These are phyloP conservation scores for Chromoteleia sp. DNA, from an alignment of 2,888 invertebrate species.

Conservation along the genomic window DNA sequence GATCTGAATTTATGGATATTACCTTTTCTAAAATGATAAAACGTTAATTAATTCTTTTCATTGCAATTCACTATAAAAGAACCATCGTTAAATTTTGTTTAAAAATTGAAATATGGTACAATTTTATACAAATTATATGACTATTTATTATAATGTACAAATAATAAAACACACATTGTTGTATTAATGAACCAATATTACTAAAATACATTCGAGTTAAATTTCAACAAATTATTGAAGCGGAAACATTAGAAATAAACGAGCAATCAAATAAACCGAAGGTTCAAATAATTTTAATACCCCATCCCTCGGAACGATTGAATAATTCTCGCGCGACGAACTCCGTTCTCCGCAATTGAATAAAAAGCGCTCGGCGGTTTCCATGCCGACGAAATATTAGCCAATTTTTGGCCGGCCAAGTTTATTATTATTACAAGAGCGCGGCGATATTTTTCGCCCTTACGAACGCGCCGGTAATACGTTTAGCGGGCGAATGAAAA, in stretches of 20 bases:
- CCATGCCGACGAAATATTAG: slow-evolving; percentile 56
- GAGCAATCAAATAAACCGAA: slow-evolving; percentile 17
- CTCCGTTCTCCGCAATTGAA: slow-evolving; percentile 48
- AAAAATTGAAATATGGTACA: too few relatives aligned
- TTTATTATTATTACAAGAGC: slow-evolving; percentile 61
- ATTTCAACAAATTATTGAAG: too few relatives aligned
- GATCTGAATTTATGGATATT: too few relatives aligned
- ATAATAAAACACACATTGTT: too few relatives aligned
- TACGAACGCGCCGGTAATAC: slow-evolving; percentile 41
- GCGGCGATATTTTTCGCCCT: slow-evolving; percentile 49
- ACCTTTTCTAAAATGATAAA: too few relatives aligned
- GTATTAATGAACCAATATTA: too few relatives aligned
- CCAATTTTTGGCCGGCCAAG: slow-evolving; percentile 58
- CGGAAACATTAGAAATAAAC: neutral
- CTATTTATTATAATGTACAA: too few relatives aligned
- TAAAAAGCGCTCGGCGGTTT: slow-evolving; percentile 55
- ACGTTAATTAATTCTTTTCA: too few relatives aligned
- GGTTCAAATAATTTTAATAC: slow-evolving; percentile 14
- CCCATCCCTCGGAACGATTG: slow-evolving; percentile 28
- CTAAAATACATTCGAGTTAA: neutral
- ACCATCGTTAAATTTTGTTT: too few relatives aligned
- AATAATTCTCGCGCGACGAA: slow-evolving; percentile 54
- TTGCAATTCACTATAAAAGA: too few relatives aligned
- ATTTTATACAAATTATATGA: too few relatives aligned
- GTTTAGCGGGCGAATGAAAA: slow-evolving; percentile 39